A percentile compares a stretch with the other conserved stretches of the same genome.
Evolutionary conservation across 2,797 vertebrate species (phyloP).

Genomic region (Peromyscus aztecus): DNA sequence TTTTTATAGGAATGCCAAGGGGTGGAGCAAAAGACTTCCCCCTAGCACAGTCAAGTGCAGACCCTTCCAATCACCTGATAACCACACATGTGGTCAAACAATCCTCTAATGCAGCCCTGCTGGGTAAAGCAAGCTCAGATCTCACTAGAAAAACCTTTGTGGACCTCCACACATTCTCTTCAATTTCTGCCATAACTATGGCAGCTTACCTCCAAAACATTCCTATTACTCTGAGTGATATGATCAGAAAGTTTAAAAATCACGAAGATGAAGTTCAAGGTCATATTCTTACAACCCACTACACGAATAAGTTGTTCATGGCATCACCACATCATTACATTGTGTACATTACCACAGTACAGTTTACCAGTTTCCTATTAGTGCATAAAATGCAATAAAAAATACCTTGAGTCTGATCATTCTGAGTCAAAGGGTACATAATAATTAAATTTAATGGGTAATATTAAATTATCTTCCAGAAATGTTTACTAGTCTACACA

Average conservation of each 20-base stretch:
- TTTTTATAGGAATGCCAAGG: too few relatives aligned
- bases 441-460: slow-evolving; percentile 32
- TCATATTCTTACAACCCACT: slow-evolving; percentile 18
- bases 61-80: too few relatives aligned
- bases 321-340: slow-evolving; percentile 23
- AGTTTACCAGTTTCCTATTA: not conserved
- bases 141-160: too few relatives aligned
- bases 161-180: not conserved
- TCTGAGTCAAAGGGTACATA: slow-evolving; percentile 10
- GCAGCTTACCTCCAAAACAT: not conserved
- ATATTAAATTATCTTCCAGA: slow-evolving; percentile 24
- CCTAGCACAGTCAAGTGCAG: too few relatives aligned
- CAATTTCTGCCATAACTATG: slow-evolving; percentile 35
- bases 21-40: too few relatives aligned
- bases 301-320: slow-evolving; percentile 20
- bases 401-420: not conserved
- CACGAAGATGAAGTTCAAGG: slow-evolving; percentile 38
- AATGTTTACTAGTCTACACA: slow-evolving; percentile 30
- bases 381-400: slow-evolving; percentile 31
- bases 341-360: slow-evolving; percentile 2
- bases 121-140: too few relatives aligned
- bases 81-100: too few relatives aligned
- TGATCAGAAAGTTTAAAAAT: slow-evolving; percentile 26
- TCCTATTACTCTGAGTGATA: not conserved
- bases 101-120: too few relatives aligned